phyloP scores from a whole-genome alignment of 1,140 invertebrate genomes.

The Alviniconcha marisindica region DNA sequence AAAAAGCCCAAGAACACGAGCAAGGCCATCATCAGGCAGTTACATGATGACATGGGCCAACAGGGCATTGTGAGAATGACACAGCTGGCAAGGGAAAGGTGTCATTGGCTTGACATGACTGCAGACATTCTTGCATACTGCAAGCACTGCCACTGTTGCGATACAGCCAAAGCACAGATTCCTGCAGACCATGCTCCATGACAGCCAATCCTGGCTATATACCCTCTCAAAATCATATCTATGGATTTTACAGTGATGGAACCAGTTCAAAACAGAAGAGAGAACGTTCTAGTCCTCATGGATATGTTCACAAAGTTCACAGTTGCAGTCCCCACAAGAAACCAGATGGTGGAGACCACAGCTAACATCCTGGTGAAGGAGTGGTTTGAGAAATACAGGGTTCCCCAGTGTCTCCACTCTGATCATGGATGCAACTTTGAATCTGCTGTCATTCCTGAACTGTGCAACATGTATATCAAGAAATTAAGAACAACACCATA shows the following conservation, averaged over 20 bases:
- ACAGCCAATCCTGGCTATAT: slow-evolving; percentile 37
- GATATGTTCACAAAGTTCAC: slow-evolving; percentile 47
- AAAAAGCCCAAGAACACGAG: slow-evolving; percentile 21
- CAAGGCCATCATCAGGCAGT: slow-evolving; percentile 39
- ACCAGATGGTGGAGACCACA: slow-evolving; percentile 39
- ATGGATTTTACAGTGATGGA: slow-evolving; percentile 47
- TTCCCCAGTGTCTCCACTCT: slow-evolving; percentile 47
- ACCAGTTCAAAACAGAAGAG: slow-evolving; percentile 21
- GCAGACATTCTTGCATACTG: slow-evolving; percentile 42
- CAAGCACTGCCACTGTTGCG: slow-evolving; percentile 42
- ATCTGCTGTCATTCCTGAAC: slow-evolving; percentile 33
- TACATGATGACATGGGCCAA: slow-evolving; percentile 32
- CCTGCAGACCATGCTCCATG: slow-evolving; percentile 26
- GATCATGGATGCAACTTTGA: slow-evolving; percentile 41
- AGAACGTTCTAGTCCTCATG: slow-evolving; percentile 57
- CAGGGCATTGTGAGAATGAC: slow-evolving; percentile 43
- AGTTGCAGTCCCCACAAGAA: slow-evolving; percentile 36
- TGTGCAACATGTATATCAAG: slow-evolving; percentile 45
- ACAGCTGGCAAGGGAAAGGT: background rate
- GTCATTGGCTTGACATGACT: slow-evolving; percentile 36
- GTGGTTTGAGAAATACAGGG: slow-evolving; percentile 47
- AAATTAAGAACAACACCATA: slow-evolving; percentile 51
- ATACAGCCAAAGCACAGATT: slow-evolving; percentile 38
- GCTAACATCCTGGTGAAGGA: slow-evolving; percentile 37
- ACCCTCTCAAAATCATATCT: slow-evolving; percentile 40